phyloP scores from a whole-genome alignment of 2,797 vertebrate species.

The Myoxocephalus aenaeus region DNA sequence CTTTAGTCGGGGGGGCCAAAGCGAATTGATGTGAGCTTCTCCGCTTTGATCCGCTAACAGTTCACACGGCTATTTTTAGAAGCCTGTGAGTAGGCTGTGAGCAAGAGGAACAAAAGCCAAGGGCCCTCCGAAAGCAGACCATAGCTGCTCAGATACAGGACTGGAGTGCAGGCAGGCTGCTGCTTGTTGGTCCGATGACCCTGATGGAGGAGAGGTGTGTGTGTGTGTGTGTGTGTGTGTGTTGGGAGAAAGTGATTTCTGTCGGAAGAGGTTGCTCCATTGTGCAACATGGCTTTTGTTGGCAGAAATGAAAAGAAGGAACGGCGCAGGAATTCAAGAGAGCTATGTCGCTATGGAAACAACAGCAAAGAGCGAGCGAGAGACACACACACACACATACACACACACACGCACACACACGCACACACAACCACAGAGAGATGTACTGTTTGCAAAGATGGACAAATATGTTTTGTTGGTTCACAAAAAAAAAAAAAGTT shows the following conservation, averaged over 20 bases:
- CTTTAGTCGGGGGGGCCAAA: slow-evolving; percentile 27
- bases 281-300: slow-evolving; percentile 85
- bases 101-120: slow-evolving; percentile 57
- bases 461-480: slow-evolving; percentile 73
- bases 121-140: slow-evolving; percentile 28
- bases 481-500: slow-evolving; percentile 43
- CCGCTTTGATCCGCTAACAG: slow-evolving; percentile 24
- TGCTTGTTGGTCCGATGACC: slow-evolving; percentile 52
- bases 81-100: slow-evolving; percentile 53
- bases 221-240: neutral
- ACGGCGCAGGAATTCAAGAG: slow-evolving; percentile 81
- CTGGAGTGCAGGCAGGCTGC: slow-evolving; percentile 27
- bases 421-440: slow-evolving; percentile 19
- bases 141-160: slow-evolving; percentile 43
- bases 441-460: slow-evolving; percentile 74
- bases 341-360: slow-evolving; percentile 88
- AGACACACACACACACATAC: slow-evolving; percentile 7
- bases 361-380: slow-evolving; percentile 76
- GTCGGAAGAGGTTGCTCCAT: slow-evolving; percentile 81
- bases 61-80: slow-evolving; percentile 63
- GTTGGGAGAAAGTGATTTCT: slow-evolving; percentile 69
- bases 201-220: slow-evolving; percentile 29
- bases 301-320: slow-evolving; percentile 83
- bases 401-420: slow-evolving; percentile 12
- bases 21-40: slow-evolving; percentile 24